Base-by-base conservation (phyloP, 2,797 vertebrate species). In the Sternotherus odoratus region DNA sequence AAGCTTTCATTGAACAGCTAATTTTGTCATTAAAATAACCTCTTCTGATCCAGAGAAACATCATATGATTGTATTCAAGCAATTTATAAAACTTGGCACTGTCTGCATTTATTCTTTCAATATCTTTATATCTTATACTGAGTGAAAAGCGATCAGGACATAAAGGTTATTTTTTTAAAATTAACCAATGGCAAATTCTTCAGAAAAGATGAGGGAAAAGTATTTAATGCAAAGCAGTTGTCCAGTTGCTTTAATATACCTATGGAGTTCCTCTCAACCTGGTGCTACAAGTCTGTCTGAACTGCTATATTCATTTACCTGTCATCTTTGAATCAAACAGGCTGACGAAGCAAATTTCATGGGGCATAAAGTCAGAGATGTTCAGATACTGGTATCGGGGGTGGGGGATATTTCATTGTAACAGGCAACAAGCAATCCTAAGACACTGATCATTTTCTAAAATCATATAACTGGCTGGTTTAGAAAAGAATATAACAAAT, bases 381-480 rank as follows among this genome's bases (percentile, higher is more conserved):
- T 13, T n/a, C 23, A 69, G 6, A 26, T n/a, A n/a, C n/a, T n/a
- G n/a, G n/a, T n/a, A n/a, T n/a, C n/a, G n/a, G n/a, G n/a, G n/a
- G n/a, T n/a, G n/a, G n/a, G n/a, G n/a, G n/a, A n/a, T 3, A 1
- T 57, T n/a, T 24, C 19, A 43, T 33, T 6, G 28, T 5, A 2
- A 3, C 63, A 77, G 39, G 54, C 2, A 2, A 79, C 15, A 49
- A n/a, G 50, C 11, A 28, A 30, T 57, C 28, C 56, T 60, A 60
- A 0, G 9, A 3, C 60, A 0, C 13, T n/a, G 8, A 1, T 10
- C 2, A 6, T 33, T 75, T 30, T 13, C 77, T 83, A n/a, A 24
- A 28, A 56, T 74, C 1, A 0, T 1, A 5, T 1, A 1, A 79
- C 53, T 60, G 80, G 8, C 53, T 36, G 28, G 12, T 33, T n/a